Base-by-base conservation (phyloP, 2,113 vertebrate species). In the Paradisaea rubra region DNA sequence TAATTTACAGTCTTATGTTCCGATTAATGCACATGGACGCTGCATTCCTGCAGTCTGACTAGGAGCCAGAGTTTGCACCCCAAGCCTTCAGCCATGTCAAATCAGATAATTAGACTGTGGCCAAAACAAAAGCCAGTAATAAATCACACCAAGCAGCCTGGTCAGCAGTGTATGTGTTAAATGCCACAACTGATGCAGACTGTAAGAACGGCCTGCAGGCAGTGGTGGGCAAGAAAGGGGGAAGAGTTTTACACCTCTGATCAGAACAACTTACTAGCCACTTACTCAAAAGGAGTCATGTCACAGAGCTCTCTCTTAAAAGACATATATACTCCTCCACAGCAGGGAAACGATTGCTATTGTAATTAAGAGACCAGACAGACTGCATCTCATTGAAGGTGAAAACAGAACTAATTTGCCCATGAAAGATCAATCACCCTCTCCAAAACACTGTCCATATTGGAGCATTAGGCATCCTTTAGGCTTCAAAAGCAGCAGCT, bases 331-430 rank as follows among this genome's bases (percentile, higher is more conserved):
- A 21, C 21, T 42, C 33, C 45, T 45, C 59, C 33, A 65, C 28
- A 37, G 45, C 50, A 86, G 59, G 35, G 25, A 80, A 94, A 53
- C 0, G 0, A 57, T 1, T 16, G 2, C 44, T 71, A 2, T 0
- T 65, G 20, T 35, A 82, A 90, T 82, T 64, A 76, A 69, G 49
- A 52, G 24, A 71, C 27, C 2, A 12, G 30, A 5, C 37, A 72
- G 81, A 64, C 27, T 44, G 16, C 35, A 68, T n/a, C 19, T 50
- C 16, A 22, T 25, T 47, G 35, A 33, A 68, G 31, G 15, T 39
- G 65, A 66, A 60, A 82, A 47, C 7, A 72, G 24, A 77, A n/a
- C 18, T 2, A 69, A 68, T 49, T 72, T 82, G 41, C 44, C 27
- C 0, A 0, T 15, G 41, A 44, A 76, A 91, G 66, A 71, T 27